Evolutionary conservation across 2,888 invertebrate genomes (phyloP), one percentile per base, ranked within the genome.

Genomic region (Cosmia trapezina): DNA sequence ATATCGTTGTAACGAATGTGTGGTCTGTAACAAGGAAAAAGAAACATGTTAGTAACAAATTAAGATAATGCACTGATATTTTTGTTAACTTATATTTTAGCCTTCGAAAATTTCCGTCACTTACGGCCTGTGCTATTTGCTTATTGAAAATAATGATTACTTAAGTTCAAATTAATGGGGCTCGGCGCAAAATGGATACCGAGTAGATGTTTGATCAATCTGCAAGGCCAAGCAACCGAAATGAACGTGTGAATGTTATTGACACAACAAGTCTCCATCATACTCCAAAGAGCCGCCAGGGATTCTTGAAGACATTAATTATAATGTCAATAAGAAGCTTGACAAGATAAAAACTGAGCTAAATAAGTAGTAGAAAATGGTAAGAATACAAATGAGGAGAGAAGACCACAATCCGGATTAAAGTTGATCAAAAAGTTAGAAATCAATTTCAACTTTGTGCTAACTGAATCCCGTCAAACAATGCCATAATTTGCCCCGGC

Each of bases 391-490:
- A 63, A 59, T 43, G 37, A 79, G 60, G 37, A 57, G 45, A 53
- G 8, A 63, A 82, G 1, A 51, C n/a, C 41, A 47, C 41, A 63
- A 65, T 22, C 17, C 22, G 7, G 28, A 73, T 83, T 61, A 80
- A 64, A 83, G 33, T 45, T 59, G 12, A 67, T 67, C 37, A 61
- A 71, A 73, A 76, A 66, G 59, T 73, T 71, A 37, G 62, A 71
- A 83, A 71, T 76, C 69, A 73, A 86, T 76, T 84, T 62, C 28
- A 78, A 71, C 64, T 81, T 37, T 62, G 33, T 37, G 45, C 64
- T 81, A 84, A 81, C 70, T 54, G 57, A 76, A 76, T 81, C 57
- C 28, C 61, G 28, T 9, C 70, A 81, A 84, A 81, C 82, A 81
- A 81, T 81, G 37, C 47, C 28, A 70, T 81, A 70, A 81, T 81